Percentiles rank a stretch among this genome's conserved stretches.
Conservation (phyloP, 2,797 vertebrate species). For the Champsocephalus esox region DNA sequence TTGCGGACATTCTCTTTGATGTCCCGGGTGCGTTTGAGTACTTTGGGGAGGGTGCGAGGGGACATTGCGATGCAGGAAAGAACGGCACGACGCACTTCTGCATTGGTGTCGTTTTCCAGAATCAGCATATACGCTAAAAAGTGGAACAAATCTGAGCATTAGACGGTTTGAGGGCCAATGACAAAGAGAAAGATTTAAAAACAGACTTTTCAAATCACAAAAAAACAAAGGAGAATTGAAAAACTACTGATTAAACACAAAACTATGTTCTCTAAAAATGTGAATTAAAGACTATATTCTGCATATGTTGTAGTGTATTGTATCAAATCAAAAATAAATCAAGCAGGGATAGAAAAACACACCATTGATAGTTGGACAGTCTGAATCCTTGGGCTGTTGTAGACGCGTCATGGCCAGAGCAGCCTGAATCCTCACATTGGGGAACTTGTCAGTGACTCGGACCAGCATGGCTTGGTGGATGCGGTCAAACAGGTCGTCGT, state of each 20-base stretch:
- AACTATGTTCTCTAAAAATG: too few relatives aligned
- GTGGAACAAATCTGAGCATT: not conserved
- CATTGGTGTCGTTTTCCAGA: slow-evolving; percentile 93
- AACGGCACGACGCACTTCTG: slow-evolving; percentile 94
- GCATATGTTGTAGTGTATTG: not conserved
- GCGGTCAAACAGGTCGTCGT: slow-evolving; percentile 93
- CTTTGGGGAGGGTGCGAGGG: slow-evolving; percentile 88
- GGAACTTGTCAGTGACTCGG: slow-evolving; percentile 93
- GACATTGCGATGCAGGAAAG: slow-evolving; percentile 95
- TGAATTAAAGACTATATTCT: not conserved
- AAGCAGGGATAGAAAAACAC: not conserved
- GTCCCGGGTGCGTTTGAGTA: slow-evolving; percentile 92
- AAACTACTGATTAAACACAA: not conserved
- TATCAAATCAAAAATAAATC: not conserved
- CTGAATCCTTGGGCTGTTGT: slow-evolving; percentile 91
- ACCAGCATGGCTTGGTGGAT: slow-evolving; percentile 95
- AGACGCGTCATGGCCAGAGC: slow-evolving; percentile 94
- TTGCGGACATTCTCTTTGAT: slow-evolving; percentile 94
- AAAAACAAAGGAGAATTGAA: not conserved
- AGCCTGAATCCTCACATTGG: slow-evolving; percentile 95
- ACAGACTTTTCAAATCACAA: not conserved
- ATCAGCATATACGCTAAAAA: slow-evolving; percentile 89
- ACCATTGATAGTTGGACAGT: slow-evolving; percentile 93
- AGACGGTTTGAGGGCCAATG: not conserved
- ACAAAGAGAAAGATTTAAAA: not conserved